Evolutionary conservation across 2,113 vertebrate species (phyloP).

Genomic region (Oncorhynchus mykiss): DNA sequence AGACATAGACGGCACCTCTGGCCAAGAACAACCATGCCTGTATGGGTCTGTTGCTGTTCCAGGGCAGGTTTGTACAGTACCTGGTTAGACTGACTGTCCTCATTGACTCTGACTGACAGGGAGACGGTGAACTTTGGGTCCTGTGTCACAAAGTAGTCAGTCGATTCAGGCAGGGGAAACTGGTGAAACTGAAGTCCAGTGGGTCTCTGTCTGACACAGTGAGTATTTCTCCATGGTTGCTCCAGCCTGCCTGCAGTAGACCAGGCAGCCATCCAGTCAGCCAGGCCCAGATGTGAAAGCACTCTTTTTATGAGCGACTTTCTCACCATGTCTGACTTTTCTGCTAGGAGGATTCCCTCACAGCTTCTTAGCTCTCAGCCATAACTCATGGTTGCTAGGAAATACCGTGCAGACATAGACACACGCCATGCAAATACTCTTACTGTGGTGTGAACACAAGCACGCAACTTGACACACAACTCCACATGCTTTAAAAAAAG

Average conservation of each 20-base stretch:
- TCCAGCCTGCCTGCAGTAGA: constrained; percentile 25
- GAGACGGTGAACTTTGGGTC: neutral
- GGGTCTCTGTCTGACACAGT: neutral
- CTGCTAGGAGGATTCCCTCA: constrained; percentile 73
- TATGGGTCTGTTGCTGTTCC: constrained; percentile 30
- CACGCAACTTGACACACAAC: too few relatives aligned
- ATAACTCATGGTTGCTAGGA: constrained; percentile 31
- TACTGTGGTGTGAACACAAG: neutral
- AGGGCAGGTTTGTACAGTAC: constrained; percentile 16
- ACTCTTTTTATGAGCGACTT: constrained; percentile 79
- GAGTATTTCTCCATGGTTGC: constrained; percentile 15
- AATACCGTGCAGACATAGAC: constrained; percentile 1
- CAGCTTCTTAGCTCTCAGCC: constrained; percentile 21
- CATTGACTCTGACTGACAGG: neutral
- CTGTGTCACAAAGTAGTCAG: constrained; percentile 1
- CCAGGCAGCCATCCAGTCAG: constrained; percentile 66
- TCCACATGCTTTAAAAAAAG: too few relatives aligned
- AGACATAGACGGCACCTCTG: constrained; percentile 10
- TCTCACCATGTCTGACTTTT: constrained; percentile 77
- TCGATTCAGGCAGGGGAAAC: neutral
- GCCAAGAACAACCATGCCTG: constrained; percentile 52
- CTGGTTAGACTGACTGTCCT: neutral
- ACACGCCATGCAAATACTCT: neutral
- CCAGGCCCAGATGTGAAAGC: constrained; percentile 78
- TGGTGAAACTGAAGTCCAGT: neutral